Conservation (phyloP, 2,888 invertebrate species). For the Sepiola atlantica region DNA sequence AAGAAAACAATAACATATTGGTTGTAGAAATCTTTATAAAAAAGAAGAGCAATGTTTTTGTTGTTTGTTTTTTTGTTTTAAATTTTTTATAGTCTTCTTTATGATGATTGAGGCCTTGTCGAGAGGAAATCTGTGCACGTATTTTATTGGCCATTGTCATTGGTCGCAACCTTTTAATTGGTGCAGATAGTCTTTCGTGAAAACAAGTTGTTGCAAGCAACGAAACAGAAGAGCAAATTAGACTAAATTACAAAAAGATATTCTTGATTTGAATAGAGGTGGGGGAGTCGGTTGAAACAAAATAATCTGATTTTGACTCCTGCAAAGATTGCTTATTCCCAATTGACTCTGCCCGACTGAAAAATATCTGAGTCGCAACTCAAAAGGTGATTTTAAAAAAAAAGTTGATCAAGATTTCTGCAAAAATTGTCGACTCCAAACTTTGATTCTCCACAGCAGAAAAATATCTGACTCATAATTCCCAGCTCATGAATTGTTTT, state of each 20-base stretch:
- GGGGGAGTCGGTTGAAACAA: too few species aligned
- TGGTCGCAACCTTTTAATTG: background rate
- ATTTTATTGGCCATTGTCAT: background rate
- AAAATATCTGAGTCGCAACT: too few species aligned
- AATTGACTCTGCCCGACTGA: too few species aligned
- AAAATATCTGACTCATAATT: too few species aligned
- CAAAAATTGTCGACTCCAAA: too few species aligned
- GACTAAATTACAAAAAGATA: background rate
- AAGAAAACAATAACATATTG: background rate
- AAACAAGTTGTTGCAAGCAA: slow-evolving; percentile 8
- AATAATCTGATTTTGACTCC: too few species aligned
- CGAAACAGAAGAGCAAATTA: background rate
- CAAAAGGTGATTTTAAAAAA: too few species aligned
- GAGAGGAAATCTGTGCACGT: background rate
- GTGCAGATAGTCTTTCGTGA: background rate
- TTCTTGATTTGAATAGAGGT: too few species aligned
- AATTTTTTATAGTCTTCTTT: background rate
- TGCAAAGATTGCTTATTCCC: too few species aligned
- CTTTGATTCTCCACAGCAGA: too few species aligned
- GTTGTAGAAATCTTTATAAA: background rate
- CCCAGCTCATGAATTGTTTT: too few species aligned
- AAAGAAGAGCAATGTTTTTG: background rate
- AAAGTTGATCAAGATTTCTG: too few species aligned
- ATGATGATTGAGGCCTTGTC: background rate
- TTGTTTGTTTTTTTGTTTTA: background rate